phyloP scores from a whole-genome alignment of 1,140 invertebrate genomes.

The Drosophila ficusphila region DNA sequence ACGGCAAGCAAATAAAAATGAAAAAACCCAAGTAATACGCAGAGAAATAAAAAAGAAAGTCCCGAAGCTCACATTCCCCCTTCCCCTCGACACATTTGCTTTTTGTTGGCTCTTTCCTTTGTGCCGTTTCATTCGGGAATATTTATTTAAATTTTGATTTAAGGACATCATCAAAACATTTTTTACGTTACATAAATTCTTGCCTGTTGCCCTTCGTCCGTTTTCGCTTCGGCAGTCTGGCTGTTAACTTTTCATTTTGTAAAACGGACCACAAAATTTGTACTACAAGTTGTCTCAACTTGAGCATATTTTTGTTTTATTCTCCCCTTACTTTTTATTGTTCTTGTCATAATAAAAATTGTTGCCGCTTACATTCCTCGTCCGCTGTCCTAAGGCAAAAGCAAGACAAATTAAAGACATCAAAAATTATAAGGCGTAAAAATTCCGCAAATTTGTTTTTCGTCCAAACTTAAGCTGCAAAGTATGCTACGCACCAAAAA shows the following conservation, averaged over 20 bases:
- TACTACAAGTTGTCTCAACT: constrained; percentile 70
- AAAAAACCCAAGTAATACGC: constrained; percentile 43
- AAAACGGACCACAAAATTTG: constrained; percentile 81
- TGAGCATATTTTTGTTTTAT: constrained; percentile 44
- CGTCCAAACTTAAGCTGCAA: constrained; percentile 23
- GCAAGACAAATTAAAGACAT: constrained; percentile 81
- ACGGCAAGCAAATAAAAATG: constrained; percentile 59
- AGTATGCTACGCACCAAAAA: constrained; percentile 53
- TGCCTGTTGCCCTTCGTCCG: constrained; percentile 38
- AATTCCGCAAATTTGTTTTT: constrained; percentile 52
- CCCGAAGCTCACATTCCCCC: constrained; percentile 5
- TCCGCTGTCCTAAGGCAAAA: constrained; percentile 40
- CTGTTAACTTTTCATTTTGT: constrained; percentile 74
- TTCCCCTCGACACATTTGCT: background rate
- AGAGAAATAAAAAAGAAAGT: constrained; percentile 50
- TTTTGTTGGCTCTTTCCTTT: background rate
- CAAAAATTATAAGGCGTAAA: constrained; percentile 80
- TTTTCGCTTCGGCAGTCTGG: background rate
- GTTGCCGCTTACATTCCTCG: constrained; percentile 60
- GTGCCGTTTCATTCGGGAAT: constrained; percentile 56
- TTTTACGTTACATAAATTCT: constrained; percentile 79
- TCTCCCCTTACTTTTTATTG: constrained; percentile 51
- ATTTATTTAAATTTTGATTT: constrained; percentile 83
- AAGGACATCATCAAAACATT: constrained; percentile 79
- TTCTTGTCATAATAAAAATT: constrained; percentile 79